These are phyloP conservation scores for Caenorhabditis virilis DNA, from an alignment of 2,888 invertebrate genomes.

Conservation along the genomic window DNA sequence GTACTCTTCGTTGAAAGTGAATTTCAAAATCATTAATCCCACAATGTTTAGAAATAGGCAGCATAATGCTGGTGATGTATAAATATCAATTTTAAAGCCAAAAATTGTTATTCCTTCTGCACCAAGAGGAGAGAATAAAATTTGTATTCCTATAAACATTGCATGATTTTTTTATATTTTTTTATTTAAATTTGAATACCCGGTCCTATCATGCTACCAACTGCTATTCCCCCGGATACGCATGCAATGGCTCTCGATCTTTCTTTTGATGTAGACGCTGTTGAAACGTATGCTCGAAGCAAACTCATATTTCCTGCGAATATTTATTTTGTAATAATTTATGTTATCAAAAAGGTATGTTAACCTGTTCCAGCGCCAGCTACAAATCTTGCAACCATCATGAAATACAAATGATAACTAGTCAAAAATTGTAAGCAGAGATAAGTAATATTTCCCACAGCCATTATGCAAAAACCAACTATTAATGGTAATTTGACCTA, in stretches of 20 bases:
- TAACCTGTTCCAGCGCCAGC: constrained; percentile 48
- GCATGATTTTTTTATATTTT: neutral
- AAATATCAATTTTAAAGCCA: constrained; percentile 43
- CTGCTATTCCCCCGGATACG: constrained; percentile 53
- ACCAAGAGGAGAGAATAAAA: constrained; percentile 50
- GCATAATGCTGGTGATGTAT: constrained; percentile 47
- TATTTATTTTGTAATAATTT: neutral
- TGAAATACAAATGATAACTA: constrained; percentile 26
- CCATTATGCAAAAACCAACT: constrained; percentile 44
- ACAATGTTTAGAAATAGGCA: constrained; percentile 31
- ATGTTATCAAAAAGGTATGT: neutral
- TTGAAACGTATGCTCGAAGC: constrained; percentile 46
- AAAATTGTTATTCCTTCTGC: constrained; percentile 25
- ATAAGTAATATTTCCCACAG: constrained; percentile 45
- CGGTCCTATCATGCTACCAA: constrained; percentile 52
- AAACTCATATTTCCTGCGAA: constrained; percentile 46
- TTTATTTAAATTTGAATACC: constrained; percentile 12
- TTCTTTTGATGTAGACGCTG: constrained; percentile 47
- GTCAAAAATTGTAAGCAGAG: constrained; percentile 35
- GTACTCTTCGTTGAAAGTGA: constrained; percentile 44
- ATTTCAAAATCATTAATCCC: constrained; percentile 37
- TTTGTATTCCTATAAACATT: constrained; percentile 34
- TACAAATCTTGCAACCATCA: constrained; percentile 42
- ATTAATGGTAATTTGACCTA: constrained; percentile 35
- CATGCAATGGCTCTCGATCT: constrained; percentile 46